Conservation (phyloP, 2,888 invertebrate genomes). For the Taphrorychus bicolor region DNA sequence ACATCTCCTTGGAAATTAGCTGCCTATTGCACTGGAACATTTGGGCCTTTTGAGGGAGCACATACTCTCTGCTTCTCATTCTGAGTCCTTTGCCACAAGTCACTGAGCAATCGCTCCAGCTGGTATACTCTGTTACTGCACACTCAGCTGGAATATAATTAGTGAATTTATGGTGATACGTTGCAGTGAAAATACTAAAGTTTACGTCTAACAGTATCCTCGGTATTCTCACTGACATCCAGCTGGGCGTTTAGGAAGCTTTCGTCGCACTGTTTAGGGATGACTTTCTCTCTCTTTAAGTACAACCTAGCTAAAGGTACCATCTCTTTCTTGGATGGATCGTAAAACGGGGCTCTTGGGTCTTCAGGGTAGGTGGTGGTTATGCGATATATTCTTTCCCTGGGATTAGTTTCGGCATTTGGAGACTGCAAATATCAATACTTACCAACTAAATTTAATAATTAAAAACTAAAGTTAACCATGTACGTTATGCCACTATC, state of each 20-base stretch:
- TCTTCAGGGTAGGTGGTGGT: slow-evolving; percentile 92
- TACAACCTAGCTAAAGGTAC: slow-evolving; percentile 85
- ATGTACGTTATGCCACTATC: slow-evolving; percentile 92
- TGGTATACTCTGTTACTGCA: slow-evolving; percentile 74
- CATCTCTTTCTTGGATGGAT: slow-evolving; percentile 71
- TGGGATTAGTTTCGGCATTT: slow-evolving; percentile 77
- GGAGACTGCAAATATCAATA: slow-evolving; percentile 72
- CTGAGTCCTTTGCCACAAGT: slow-evolving; percentile 88
- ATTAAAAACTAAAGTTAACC: slow-evolving; percentile 64
- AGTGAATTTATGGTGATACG: too few species aligned
- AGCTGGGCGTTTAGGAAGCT: slow-evolving; percentile 66
- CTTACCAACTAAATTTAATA: neutral
- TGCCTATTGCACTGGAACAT: slow-evolving; percentile 75
- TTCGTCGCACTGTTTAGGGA: slow-evolving; percentile 78
- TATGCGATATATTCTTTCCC: slow-evolving; percentile 86
- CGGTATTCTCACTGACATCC: slow-evolving; percentile 73
- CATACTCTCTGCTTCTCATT: slow-evolving; percentile 77
- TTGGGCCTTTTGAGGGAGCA: slow-evolving; percentile 73
- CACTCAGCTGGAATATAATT: slow-evolving; percentile 87
- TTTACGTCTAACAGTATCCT: slow-evolving; percentile 73
- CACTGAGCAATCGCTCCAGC: slow-evolving; percentile 84
- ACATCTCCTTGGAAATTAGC: slow-evolving; percentile 89
- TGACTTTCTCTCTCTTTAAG: slow-evolving; percentile 75
- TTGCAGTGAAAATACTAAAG: too few species aligned
- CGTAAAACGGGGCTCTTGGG: slow-evolving; percentile 91